Evolutionary conservation across 2,888 invertebrate species (phyloP).

Genomic region (Onchidella celtica): DNA sequence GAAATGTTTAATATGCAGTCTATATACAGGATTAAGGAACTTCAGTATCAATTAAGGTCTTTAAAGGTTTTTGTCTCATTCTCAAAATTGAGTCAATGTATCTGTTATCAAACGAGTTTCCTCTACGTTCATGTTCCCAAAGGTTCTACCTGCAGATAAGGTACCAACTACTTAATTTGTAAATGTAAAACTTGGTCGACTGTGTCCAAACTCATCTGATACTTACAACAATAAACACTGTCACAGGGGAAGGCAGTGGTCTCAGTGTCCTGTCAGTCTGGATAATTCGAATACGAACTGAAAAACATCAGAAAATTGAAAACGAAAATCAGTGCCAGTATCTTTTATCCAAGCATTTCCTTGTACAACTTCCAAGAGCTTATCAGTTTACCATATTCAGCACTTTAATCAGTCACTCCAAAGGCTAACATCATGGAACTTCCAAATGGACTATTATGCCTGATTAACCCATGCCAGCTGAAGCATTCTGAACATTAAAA

Average conservation of each 20-base stretch:
- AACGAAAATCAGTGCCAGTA: neutral
- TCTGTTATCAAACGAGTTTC: too few species aligned
- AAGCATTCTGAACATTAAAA: too few species aligned
- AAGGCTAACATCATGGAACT: neutral
- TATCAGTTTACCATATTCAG: neutral
- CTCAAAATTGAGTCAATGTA: too few species aligned
- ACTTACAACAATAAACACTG: conserved; percentile 12
- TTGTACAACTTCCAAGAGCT: neutral
- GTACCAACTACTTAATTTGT: too few species aligned
- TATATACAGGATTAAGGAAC: too few species aligned
- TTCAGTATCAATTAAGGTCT: too few species aligned
- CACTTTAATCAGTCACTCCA: neutral
- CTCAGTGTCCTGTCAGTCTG: conserved; percentile 14
- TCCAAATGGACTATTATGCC: neutral
- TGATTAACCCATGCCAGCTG: neutral
- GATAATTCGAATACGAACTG: conserved; percentile 37
- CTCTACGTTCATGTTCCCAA: too few species aligned
- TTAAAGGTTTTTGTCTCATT: too few species aligned
- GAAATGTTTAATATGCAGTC: too few species aligned
- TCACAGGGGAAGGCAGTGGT: conserved; percentile 15
- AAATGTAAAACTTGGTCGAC: too few species aligned
- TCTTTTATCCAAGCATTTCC: neutral
- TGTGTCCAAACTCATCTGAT: neutral
- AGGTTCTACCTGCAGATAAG: too few species aligned
- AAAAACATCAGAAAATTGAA: neutral